Evolutionary conservation across 2,888 invertebrate genomes (phyloP), one percentile per base, ranked within the genome.

Genomic region (Andricus quercusramuli): DNA sequence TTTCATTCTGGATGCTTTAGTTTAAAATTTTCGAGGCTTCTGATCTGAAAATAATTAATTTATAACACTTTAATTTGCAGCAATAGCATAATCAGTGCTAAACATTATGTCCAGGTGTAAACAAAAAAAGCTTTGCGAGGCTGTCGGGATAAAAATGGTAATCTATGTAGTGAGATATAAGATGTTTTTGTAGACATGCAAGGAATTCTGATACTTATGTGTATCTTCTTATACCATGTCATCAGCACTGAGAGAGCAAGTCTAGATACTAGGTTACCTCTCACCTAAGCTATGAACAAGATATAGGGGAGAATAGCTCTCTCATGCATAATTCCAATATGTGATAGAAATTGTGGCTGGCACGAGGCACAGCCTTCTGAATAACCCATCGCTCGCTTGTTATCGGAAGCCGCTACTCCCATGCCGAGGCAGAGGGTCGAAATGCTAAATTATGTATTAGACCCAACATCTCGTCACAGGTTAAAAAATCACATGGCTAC

Each of bases 321-420:
- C 83, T 89, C 88, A 88, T 89, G 87, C 88, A 89, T 89, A 88
- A 89, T 89, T 88, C 88, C 84, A 85, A 86, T 87, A 84, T 86
- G 86, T 87, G 87, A 89, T 88, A 87, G 88, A 88, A 89, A 89
- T 88, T 88, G 86, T 85, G 85, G 83, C 80, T 85, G 78, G 83
- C 65, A 82, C 78, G 78, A 76, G 78, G 79, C 79, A 66, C 68
- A 76, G 81, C 80, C 85, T 82, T 82, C 80, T 88, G 86, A 88
- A 87, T 89, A 89, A 89, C 86, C 87, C 87, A 88, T 88, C 86
- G 83, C 80, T 78, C 80, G 81, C 82, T 86, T 84, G 85, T 83
- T 85, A 85, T 84, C 85, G 82, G 80, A 82, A 82, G 66, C 85
- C 84, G 81, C 78, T 62, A 62, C 25, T 62, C 13, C 62, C 25